Evolutionary conservation across 2,113 vertebrate species (phyloP).

Genomic region (Delphinapterus leucas): DNA sequence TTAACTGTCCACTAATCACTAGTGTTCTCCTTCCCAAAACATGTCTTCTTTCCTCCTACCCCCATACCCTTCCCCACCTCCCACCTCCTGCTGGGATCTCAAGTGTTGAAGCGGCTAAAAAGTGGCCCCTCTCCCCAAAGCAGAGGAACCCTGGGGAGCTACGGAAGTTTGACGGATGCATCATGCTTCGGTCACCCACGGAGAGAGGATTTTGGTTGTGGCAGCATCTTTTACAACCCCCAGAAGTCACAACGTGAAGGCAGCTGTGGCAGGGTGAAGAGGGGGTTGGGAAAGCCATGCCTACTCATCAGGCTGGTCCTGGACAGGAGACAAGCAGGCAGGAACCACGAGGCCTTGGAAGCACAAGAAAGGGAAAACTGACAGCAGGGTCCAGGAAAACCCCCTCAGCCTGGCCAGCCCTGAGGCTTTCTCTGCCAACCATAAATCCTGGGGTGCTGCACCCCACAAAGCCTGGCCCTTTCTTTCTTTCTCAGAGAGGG

Average conservation of each 20-base stretch:
- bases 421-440: background rate
- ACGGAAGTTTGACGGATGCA: background rate
- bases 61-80: background rate
- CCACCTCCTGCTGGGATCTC: background rate
- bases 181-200: background rate
- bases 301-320: constrained; percentile 3
- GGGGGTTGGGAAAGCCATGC: background rate
- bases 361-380: constrained; percentile 49
- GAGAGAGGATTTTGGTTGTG: background rate
- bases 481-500: background rate
- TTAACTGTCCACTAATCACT: background rate
- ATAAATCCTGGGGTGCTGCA: background rate
- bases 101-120: background rate
- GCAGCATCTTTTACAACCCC: background rate
- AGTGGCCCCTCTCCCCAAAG: background rate
- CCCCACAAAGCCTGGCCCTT: background rate
- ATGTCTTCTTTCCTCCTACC: background rate
- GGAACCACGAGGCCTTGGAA: constrained; percentile 53
- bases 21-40: background rate
- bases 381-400: constrained; percentile 14
- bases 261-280: background rate
- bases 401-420: constrained; percentile 50
- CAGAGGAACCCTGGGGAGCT: background rate
- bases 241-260: background rate
- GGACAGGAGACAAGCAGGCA: constrained; percentile 45